Evolutionary conservation across 2,888 invertebrate species (phyloP), one percentile per base, ranked within the genome.

Genomic region (Teleogryllus oceanicus): DNA sequence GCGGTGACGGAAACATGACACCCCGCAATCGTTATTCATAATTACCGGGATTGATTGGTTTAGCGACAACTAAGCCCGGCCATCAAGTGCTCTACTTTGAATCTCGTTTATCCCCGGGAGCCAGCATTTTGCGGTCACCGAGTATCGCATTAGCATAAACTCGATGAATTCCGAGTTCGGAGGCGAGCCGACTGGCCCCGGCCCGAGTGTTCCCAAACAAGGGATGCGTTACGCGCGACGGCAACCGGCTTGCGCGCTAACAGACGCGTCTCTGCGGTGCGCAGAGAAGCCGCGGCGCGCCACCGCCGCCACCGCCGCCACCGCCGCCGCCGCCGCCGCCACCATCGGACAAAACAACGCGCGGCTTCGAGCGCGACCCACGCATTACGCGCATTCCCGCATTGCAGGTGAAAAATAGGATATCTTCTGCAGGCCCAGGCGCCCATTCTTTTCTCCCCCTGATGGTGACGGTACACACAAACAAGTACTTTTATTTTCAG

Each of bases 21-120:
- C 78, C 77, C 74, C 16, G 75, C 49, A 75, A 80, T 81, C 81
- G 80, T 81, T 80, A 81, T 78, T 81, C 81, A 80, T 79, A 81
- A 81, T 81, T 81, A 81, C 81, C 75, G 79, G 76, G 79, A 81
- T 81, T 81, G 81, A 81, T 81, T 81, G 80, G 79, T 80, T 81
- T 80, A 78, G 79, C 80, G 81, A 80, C 80, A 78, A 78, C 78
- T 78, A 81, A 80, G 74, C 81, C 80, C 80, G 76, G 62, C 80
- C 80, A 78, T 80, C 80, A 80, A 78, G 49, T 80, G 77, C 49
- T 49, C 80, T 78, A 80, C 80, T 80, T 80, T 75, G 78, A 78
- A 75, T 62, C 78, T 78, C 80, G 80, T 78, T 78, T 78, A 78
- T 50, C 50, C 78, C 78, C 77, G 49, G 77, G 49, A 49, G 77